A percentile compares a stretch with the other conserved stretches of the same genome.
These are phyloP conservation scores for Nasonia longicornis DNA, from an alignment of 1,140 invertebrate genomes.

Conservation along the genomic window DNA sequence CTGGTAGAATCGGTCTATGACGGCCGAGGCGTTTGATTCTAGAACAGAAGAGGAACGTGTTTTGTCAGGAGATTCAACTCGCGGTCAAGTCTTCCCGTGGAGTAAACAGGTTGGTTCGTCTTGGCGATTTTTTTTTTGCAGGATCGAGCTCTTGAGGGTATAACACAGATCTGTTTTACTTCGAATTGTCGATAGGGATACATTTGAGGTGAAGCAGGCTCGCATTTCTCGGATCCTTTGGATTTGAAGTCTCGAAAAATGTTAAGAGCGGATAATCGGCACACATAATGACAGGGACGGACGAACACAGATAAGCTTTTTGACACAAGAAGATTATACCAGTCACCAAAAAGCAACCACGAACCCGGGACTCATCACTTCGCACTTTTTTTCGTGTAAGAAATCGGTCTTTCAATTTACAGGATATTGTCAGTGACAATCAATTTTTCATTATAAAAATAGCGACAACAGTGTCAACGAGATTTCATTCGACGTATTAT, in stretches of 20 bases:
- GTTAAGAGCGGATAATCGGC: constrained; percentile 9
- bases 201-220: neutral
- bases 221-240: neutral
- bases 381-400: neutral
- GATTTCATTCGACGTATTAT: too few relatives aligned
- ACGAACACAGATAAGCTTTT: constrained; percentile 45
- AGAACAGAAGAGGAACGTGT: constrained; percentile 32
- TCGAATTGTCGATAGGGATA: neutral
- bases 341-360: constrained; percentile 42
- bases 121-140: neutral
- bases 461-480: neutral
- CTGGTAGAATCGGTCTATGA: constrained; percentile 59
- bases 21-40: constrained; percentile 23
- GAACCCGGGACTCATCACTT: constrained; percentile 13
- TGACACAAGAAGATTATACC: constrained; percentile 27
- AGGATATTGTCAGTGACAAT: neutral
- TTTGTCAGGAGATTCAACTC: constrained; percentile 8
- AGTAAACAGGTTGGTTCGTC: neutral
- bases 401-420: neutral
- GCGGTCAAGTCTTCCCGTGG: neutral
- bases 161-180: constrained; percentile 20
- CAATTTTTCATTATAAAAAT: neutral
- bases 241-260: constrained; percentile 15
- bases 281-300: constrained; percentile 27
- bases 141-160: neutral